Evolutionary conservation across 2,888 invertebrate genomes (phyloP).

Genomic region (Cataglyphis rosenhaueri): DNA sequence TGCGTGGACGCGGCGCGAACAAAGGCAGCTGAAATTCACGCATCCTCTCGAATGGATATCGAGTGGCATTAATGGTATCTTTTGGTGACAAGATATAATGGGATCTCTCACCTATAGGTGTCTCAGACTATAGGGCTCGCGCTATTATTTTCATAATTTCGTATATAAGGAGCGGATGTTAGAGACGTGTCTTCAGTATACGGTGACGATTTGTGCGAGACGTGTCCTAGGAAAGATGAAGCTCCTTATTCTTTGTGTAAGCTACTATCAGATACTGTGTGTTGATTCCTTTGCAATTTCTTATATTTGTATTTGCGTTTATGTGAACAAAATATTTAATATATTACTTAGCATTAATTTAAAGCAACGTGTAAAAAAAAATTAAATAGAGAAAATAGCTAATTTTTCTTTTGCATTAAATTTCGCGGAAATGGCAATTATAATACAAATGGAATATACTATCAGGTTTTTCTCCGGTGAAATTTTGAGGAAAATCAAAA

Average conservation of each 20-base stretch:
- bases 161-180: slow-evolving; percentile 69
- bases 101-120: slow-evolving; percentile 61
- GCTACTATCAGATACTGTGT: slow-evolving; percentile 35
- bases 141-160: slow-evolving; percentile 59
- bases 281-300: neutral
- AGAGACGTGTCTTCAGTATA: slow-evolving; percentile 28
- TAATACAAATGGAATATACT: neutral
- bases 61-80: slow-evolving; percentile 78
- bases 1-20: slow-evolving; percentile 21
- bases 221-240: slow-evolving; percentile 62
- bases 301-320: neutral
- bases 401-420: neutral
- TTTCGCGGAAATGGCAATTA: neutral
- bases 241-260: slow-evolving; percentile 69
- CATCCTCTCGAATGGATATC: slow-evolving; percentile 67
- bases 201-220: neutral
- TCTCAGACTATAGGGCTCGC: slow-evolving; percentile 12
- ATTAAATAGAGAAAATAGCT: neutral
- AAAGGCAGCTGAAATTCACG: slow-evolving; percentile 46
- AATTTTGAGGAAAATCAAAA: neutral
- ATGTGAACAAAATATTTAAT: neutral
- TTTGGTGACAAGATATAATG: slow-evolving; percentile 52
- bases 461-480: neutral
- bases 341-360: neutral
- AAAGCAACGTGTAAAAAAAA: neutral